These are phyloP conservation scores for Oreotrochilus melanogaster DNA, from an alignment of 2,113 vertebrate species.

Conservation along the genomic window DNA sequence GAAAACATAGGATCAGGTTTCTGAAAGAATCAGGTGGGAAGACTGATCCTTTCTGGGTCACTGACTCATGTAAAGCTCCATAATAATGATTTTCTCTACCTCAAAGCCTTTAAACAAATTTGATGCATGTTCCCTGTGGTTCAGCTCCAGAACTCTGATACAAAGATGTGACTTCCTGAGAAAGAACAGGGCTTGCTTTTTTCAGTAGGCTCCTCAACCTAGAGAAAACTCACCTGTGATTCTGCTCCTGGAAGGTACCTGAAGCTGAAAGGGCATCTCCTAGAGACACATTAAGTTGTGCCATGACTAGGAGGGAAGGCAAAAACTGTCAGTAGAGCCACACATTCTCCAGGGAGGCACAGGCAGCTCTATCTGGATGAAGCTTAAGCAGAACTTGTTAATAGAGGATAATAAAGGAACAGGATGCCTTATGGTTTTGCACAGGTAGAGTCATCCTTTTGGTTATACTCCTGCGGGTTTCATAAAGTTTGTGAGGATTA, in stretches of 20 bases:
- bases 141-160: neutral
- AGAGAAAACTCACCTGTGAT: neutral
- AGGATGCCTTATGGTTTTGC: neutral
- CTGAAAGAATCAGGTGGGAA: neutral
- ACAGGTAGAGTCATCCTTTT: neutral
- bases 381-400: neutral
- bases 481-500: neutral
- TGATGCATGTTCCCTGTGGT: neutral
- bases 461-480: neutral
- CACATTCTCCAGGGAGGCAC: neutral
- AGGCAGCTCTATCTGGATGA: neutral
- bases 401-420: neutral
- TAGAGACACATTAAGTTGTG: neutral
- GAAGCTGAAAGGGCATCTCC: neutral
- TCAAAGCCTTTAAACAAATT: neutral
- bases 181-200: neutral
- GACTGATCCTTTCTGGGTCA: neutral
- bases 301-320: neutral
- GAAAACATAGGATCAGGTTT: neutral
- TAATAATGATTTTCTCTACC: neutral
- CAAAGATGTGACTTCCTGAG: neutral
- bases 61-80: neutral
- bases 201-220: neutral
- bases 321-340: neutral
- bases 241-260: neutral